A percentile compares a stretch with the other conserved stretches of the same genome.
These are phyloP conservation scores for Alauda arvensis DNA, from an alignment of 2,797 vertebrate species.

Conservation along the genomic window DNA sequence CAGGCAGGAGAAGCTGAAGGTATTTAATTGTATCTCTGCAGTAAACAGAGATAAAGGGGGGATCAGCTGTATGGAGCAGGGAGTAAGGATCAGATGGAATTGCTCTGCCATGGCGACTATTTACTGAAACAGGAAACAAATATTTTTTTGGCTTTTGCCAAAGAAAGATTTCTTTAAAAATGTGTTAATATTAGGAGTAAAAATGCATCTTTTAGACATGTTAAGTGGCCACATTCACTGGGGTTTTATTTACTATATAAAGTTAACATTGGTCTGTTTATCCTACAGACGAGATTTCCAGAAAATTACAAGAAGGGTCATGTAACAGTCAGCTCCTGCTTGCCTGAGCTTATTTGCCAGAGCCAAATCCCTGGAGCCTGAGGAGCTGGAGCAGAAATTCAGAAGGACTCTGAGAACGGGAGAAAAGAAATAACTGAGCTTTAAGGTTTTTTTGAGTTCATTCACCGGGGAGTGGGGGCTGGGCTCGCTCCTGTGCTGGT, in stretches of 20 bases:
- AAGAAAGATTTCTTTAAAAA: conserved; percentile 53
- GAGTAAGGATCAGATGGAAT: conserved; percentile 8
- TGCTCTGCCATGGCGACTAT: neutral
- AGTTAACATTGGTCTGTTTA: conserved; percentile 61
- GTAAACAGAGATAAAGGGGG: conserved; percentile 48
- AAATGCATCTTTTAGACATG: conserved; percentile 48
- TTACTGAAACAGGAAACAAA: conserved; percentile 56
- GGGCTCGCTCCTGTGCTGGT: neutral
- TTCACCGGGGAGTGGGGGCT: neutral
- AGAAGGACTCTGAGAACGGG: neutral
- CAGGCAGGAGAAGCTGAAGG: neutral
- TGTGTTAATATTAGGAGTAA: conserved; percentile 63
- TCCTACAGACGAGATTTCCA: conserved; percentile 49
- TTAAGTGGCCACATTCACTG: conserved; percentile 49
- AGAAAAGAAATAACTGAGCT: conserved; percentile 5
- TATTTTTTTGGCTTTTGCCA: conserved; percentile 35
- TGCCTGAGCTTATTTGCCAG: conserved; percentile 46
- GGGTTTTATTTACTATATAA: conserved; percentile 56
- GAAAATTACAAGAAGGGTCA: conserved; percentile 65
- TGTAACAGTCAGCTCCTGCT: conserved; percentile 60
- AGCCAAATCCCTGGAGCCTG: conserved; percentile 50
- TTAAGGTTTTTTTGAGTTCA: neutral
- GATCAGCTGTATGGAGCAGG: conserved; percentile 40
- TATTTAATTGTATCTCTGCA: conserved; percentile 24
- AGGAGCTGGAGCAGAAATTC: conserved; percentile 23